Percentiles rank a stretch among this genome's conserved stretches.
Evolutionary conservation across 2,797 vertebrate genomes (phyloP).

Genomic region (Orestias chungarensis): DNA sequence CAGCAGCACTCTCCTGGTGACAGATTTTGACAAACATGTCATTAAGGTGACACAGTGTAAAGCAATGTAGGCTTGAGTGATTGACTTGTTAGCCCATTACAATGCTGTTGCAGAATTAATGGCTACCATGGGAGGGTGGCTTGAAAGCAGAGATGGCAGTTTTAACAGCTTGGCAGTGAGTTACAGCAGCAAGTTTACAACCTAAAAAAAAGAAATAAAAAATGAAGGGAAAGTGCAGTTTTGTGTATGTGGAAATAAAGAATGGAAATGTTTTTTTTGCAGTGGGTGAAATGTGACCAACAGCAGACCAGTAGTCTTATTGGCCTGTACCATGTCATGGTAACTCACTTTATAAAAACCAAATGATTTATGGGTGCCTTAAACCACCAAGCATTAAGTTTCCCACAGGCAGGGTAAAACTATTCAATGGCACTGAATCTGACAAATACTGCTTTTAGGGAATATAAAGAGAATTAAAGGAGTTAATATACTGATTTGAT

Average conservation of each 20-base stretch:
- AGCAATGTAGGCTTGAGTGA: constrained; percentile 85
- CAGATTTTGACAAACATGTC: constrained; percentile 88
- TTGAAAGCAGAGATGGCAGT: constrained; percentile 84
- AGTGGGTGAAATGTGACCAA: constrained; percentile 74
- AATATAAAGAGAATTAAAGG: constrained; percentile 52
- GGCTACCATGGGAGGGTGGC: constrained; percentile 86
- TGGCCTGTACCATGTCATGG: constrained; percentile 65
- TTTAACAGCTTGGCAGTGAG: constrained; percentile 86
- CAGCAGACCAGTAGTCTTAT: constrained; percentile 69
- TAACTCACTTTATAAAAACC: constrained; percentile 58
- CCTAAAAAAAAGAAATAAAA: constrained; percentile 55
- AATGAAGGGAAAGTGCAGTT: constrained; percentile 48
- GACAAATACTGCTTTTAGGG: constrained; percentile 59
- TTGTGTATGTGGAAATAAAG: constrained; percentile 47
- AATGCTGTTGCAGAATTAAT: constrained; percentile 89
- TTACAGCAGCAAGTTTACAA: constrained; percentile 85
- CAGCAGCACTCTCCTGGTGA: constrained; percentile 80
- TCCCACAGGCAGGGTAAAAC: constrained; percentile 67
- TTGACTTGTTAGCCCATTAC: constrained; percentile 91
- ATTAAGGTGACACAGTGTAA: constrained; percentile 89
- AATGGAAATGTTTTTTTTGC: constrained; percentile 43
- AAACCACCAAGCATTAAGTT: constrained; percentile 47
- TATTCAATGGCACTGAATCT: constrained; percentile 42
- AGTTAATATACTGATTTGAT: constrained; percentile 33
- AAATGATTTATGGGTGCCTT: constrained; percentile 61